These are phyloP conservation scores for Lepus europaeus DNA, from an alignment of 2,113 vertebrate species.

Conservation along the genomic window DNA sequence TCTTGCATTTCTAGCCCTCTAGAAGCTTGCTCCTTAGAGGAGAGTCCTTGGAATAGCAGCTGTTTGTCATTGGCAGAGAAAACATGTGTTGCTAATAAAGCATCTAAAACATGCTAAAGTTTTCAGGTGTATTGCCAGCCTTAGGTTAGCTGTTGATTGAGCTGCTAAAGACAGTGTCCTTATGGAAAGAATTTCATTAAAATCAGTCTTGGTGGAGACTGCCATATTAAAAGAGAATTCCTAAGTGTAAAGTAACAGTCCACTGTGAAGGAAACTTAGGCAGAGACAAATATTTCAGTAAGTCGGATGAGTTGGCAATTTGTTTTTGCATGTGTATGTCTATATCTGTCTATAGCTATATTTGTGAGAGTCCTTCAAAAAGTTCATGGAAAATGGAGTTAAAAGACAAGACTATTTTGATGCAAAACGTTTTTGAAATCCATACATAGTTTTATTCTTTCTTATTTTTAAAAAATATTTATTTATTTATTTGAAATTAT, in stretches of 20 bases:
- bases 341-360: background rate
- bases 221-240: background rate
- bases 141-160: background rate
- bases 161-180: background rate
- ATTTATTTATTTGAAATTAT: too few relatives aligned
- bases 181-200: constrained; percentile 38
- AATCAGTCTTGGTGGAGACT: background rate
- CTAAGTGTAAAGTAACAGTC: constrained; percentile 39
- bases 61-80: constrained; percentile 38
- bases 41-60: background rate
- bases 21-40: constrained; percentile 3
- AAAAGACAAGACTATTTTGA: too few relatives aligned
- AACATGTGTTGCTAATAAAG: background rate
- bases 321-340: background rate
- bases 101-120: background rate
- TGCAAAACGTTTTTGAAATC: too few relatives aligned
- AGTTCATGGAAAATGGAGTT: too few relatives aligned
- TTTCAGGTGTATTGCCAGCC: background rate
- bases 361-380: background rate
- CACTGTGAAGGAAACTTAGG: background rate
- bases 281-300: background rate
- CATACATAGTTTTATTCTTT: too few relatives aligned
- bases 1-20: background rate
- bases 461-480: too few relatives aligned
- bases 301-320: background rate